These are phyloP conservation scores for Dermatophagoides farinae DNA, from an alignment of 1,140 invertebrate species.

Conservation along the genomic window DNA sequence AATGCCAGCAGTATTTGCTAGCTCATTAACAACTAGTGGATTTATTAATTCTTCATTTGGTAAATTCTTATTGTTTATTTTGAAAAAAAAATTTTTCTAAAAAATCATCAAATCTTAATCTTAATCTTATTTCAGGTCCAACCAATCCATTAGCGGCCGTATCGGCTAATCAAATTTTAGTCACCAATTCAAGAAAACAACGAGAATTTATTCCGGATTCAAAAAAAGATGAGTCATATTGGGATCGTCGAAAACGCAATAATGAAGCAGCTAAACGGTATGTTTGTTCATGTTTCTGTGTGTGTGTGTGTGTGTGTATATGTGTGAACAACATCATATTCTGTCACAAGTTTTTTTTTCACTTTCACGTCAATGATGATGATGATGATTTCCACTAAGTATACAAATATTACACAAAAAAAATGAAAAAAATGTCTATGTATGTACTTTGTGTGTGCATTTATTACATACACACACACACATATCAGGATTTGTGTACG, in stretches of 20 bases:
- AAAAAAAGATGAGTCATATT: slow-evolving; percentile 91
- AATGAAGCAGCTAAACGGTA: slow-evolving; percentile 84
- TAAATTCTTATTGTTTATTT: neutral
- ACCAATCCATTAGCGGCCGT: neutral
- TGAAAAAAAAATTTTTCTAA: neutral
- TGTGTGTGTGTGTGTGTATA: no score
- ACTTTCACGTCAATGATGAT: no score
- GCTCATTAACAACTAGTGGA: neutral
- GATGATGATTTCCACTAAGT: no score
- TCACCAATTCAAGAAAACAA: slow-evolving; percentile 45
- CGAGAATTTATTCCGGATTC: slow-evolving; percentile 88
- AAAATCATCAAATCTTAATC: neutral
- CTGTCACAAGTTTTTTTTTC: no score
- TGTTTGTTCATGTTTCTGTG: neutral
- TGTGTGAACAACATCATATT: no score
- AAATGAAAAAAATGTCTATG: no score
- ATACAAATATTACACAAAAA: no score
- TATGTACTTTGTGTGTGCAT: no score
- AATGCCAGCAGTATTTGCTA: slow-evolving; percentile 1
- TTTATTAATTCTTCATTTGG: neutral
- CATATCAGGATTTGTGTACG: no score
- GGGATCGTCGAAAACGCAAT: slow-evolving; percentile 79
- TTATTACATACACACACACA: no score
- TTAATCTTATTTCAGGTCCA: neutral
- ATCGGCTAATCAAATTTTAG: neutral